These are phyloP conservation scores for Parotia lawesii DNA, from an alignment of 2,113 vertebrate genomes.

Conservation along the genomic window DNA sequence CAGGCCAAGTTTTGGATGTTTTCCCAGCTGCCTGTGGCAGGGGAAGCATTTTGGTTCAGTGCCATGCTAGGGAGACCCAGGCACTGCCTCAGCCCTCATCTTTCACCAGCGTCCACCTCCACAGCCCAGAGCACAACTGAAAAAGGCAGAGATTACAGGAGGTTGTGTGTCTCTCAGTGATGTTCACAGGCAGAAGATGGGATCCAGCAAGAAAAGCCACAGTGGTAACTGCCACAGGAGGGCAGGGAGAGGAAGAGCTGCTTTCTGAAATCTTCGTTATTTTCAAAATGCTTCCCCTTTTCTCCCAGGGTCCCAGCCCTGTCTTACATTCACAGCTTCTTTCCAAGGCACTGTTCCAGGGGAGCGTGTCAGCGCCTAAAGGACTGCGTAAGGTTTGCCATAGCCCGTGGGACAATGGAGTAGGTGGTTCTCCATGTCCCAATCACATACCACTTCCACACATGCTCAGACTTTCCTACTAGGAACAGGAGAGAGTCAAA, in stretches of 20 bases:
- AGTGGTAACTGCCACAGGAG: not conserved
- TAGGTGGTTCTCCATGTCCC: not conserved
- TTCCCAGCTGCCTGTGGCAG: not conserved
- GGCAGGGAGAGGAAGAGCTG: not conserved
- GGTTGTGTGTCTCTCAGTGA: not conserved
- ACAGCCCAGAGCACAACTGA: not conserved
- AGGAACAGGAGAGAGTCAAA: not conserved
- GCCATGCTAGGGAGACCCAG: not conserved
- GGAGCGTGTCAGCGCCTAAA: no score
- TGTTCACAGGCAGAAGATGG: not conserved
- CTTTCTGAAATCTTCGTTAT: not conserved
- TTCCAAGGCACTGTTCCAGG: not conserved
- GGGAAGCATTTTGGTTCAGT: not conserved
- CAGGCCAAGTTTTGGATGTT: not conserved
- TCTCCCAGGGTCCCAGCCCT: not conserved
- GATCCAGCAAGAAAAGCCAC: not conserved
- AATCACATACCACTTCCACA: not conserved
- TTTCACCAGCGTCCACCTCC: not conserved
- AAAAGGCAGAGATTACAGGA: not conserved
- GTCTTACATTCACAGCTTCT: not conserved
- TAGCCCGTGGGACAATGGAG: fast-evolving
- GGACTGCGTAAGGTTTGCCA: fast-evolving
- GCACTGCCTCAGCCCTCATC: not conserved
- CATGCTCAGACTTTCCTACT: not conserved
- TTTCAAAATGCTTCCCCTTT: not conserved